Percentiles rank a stretch among this genome's conserved stretches.
Evolutionary conservation across 2,113 vertebrate genomes (phyloP).

Genomic region (Dinomys branickii): DNA sequence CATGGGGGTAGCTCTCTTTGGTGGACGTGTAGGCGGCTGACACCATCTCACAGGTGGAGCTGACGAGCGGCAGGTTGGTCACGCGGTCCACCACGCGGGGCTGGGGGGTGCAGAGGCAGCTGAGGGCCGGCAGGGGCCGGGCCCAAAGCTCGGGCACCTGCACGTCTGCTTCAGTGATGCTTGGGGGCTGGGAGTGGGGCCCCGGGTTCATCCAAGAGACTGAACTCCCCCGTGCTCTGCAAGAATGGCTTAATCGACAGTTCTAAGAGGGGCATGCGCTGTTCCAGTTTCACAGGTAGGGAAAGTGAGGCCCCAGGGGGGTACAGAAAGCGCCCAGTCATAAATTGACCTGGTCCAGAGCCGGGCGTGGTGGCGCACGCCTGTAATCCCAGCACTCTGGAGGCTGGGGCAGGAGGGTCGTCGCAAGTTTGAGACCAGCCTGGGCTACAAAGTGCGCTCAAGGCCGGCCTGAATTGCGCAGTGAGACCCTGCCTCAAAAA

Average conservation of each 20-base stretch:
- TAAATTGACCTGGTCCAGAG: not conserved
- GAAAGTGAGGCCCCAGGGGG: not conserved
- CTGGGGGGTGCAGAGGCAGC: not conserved
- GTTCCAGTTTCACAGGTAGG: not conserved
- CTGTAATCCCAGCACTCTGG: not conserved
- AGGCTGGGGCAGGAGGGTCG: not conserved
- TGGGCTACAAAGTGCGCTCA: not conserved
- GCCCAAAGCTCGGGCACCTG: not conserved
- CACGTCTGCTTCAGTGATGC: not conserved
- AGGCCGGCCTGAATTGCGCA: not conserved
- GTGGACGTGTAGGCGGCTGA: slow-evolving; percentile 90
- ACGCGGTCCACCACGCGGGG: slow-evolving; percentile 89
- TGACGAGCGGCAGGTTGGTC: slow-evolving; percentile 91
- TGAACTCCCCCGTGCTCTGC: not conserved
- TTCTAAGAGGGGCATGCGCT: not conserved
- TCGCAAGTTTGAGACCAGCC: not conserved
- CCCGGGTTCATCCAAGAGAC: not conserved
- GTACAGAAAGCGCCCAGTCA: not conserved
- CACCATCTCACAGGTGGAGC: slow-evolving; percentile 90
- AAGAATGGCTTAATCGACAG: not conserved
- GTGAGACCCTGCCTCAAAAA: too few relatives aligned
- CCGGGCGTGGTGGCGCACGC: not conserved
- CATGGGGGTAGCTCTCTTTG: slow-evolving; percentile 91
- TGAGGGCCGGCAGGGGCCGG: not conserved
- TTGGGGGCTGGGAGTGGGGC: not conserved